Evolutionary conservation across 2,888 invertebrate genomes (phyloP).

Genomic region (Acanthosepion lycidas): DNA sequence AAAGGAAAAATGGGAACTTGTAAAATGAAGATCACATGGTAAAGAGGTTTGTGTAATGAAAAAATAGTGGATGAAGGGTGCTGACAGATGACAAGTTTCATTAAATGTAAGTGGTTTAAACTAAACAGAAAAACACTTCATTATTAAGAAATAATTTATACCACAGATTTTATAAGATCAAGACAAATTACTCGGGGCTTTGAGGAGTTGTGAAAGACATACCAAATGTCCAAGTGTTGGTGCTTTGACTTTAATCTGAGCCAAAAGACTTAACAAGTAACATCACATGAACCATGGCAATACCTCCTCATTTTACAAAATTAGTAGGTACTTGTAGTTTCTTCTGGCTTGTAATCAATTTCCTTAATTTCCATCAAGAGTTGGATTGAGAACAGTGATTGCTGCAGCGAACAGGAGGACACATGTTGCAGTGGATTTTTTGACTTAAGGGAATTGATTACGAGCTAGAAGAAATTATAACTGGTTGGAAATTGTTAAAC

Average conservation of each 20-base stretch:
- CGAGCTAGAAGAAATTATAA: not conserved
- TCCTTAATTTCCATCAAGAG: too few species aligned
- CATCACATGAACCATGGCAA: conserved; percentile 33
- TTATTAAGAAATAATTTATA: not conserved
- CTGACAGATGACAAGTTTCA: not conserved
- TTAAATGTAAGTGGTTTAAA: not conserved
- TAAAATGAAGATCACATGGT: not conserved
- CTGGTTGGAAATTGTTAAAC: not conserved
- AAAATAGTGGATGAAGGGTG: not conserved
- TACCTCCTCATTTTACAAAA: not conserved
- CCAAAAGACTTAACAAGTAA: not conserved
- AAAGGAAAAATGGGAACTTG: not conserved
- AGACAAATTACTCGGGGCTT: not conserved
- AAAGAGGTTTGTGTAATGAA: not conserved
- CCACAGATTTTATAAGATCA: not conserved
- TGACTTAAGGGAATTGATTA: too few species aligned
- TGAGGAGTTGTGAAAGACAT: not conserved
- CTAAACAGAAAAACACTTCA: not conserved
- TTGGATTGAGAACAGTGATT: too few species aligned
- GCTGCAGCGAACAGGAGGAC: too few species aligned
- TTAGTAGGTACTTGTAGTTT: not conserved
- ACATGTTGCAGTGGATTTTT: too few species aligned
- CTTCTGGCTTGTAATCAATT: too few species aligned
- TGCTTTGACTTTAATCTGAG: not conserved
- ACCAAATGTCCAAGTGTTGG: not conserved